Evolutionary conservation across 1,140 invertebrate genomes (phyloP), one percentile per base, ranked within the genome.

Genomic region (Ditylenchus dipsaci): DNA sequence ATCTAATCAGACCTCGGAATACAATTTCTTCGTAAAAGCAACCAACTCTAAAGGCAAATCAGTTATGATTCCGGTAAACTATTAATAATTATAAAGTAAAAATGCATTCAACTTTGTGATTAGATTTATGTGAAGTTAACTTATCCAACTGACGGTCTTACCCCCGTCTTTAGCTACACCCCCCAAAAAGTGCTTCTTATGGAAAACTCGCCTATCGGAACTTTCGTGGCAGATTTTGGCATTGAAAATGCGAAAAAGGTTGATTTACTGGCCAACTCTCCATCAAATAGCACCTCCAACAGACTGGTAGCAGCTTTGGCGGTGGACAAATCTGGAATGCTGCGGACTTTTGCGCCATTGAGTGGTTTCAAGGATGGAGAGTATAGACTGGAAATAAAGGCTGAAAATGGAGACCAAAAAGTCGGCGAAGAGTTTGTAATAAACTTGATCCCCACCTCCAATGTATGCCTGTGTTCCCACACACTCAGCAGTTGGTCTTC

Each of bases 271-370:
- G 59, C 59, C 1, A n/a, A 19, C 8, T 21, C 59, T 19, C 59
- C 19, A 7, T 33, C 59, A 43, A 53, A 53, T 53, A n/a, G 3
- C n/a, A 61, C 19, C 27, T n/a, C 27, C 8, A 61, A 19, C 19
- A 30, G 29, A 13, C 59, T 61, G n/a, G 29, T 61, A 13, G 19
- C 27, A 30, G 59, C 59, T 5, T 29, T 61, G 13, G 29, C 8
- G 19, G 59, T 61, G 29, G 13, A 30, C 19, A n/a, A 30, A 43
- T 5, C 3, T 26, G n/a, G 49, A 3, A 26, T 26, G 23, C 1
- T 61, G 3, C 59, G 59, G 1, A 61, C 59, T 5, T 61, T 61
- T n/a, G 59, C 59, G 8, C 38, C 59, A 43, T 61, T 61, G 59
- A 61, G 59, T 29, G 59, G 59, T 8, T 43, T 61, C 19, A n/a